Conservation (phyloP, 2,888 invertebrate species). For the Hetaerina titia region DNA sequence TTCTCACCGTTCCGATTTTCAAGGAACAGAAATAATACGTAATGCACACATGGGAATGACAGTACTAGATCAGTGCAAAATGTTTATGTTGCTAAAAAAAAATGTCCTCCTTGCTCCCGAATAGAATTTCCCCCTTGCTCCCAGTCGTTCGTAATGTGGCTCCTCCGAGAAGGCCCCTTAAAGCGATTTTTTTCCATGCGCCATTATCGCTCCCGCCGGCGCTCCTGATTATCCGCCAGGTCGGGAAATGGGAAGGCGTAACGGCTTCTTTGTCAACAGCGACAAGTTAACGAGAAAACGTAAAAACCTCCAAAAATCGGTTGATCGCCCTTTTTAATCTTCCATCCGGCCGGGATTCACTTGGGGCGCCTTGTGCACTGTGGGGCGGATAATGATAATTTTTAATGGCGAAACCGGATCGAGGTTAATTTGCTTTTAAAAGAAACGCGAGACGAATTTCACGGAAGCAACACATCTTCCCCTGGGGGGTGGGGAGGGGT, state of each 20-base stretch:
- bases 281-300: not conserved
- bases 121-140: not conserved
- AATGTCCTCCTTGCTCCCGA: no score
- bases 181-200: not conserved
- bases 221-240: not conserved
- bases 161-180: not conserved
- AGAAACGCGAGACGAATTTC: not conserved
- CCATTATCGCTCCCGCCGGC: not conserved
- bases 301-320: not conserved
- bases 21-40: no score
- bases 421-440: slow-evolving; percentile 17
- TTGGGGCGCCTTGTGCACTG: not conserved
- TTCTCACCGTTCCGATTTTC: no score
- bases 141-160: not conserved
- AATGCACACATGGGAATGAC: no score
- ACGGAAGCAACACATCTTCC: not conserved
- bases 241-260: not conserved
- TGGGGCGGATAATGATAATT: not conserved
- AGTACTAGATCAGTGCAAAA: no score
- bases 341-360: not conserved
- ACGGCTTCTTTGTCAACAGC: not conserved
- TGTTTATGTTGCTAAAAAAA: no score
- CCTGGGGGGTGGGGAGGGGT: not conserved
- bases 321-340: slow-evolving; percentile 4
- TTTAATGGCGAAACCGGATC: not conserved